Evolutionary conservation across 2,888 invertebrate genomes (phyloP), one percentile per base, ranked within the genome.

Genomic region (Bursaphelenchus okinawaensis): DNA sequence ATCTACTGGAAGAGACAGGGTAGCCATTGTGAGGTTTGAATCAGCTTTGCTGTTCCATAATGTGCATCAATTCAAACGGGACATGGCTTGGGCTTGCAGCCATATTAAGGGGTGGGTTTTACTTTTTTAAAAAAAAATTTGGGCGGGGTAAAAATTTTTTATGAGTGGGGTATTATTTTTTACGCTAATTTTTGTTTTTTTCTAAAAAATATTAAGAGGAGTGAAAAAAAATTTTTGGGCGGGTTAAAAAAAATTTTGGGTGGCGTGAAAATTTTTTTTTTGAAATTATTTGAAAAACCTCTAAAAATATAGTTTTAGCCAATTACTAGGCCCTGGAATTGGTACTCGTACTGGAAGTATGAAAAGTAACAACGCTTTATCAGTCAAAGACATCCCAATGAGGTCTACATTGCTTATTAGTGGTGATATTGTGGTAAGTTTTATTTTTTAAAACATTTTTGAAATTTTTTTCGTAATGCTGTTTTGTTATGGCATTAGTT

Each of bases 291-390:
- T n/a, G n/a, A n/a, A n/a, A n/a, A n/a, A n/a, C n/a, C n/a, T n/a
- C n/a, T n/a, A n/a, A n/a, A n/a, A 19, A 67, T 24, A 16, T 60
- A 12, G 22, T 69, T 74, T 52, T 50, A 70, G 71, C 20, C 75
- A 72, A 50, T 68, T 72, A 51, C 63, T 75, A 29, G 72, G 68
- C 27, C 65, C 75, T 16, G 72, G 72, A 26, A 74, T 72, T 31
- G 72, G 72, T 27, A 72, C 75, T 7, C 69, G 72, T 16, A 67
- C 75, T 9, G 75, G 75, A 20, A 67, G 69, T 52, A 76, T 75
- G 75, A 71, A 71, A 27, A 71, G 71, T 23, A 68, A 65, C 16
- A 70, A 72, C 28, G 65, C 70, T 3, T 26, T 68, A 7, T 29
- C 68, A 20, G 64, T 50, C 6, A 74, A 71, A 22, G 74, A 76